Evolutionary conservation across 2,113 vertebrate species (phyloP).

Genomic region (Illadopsis cleaveri): DNA sequence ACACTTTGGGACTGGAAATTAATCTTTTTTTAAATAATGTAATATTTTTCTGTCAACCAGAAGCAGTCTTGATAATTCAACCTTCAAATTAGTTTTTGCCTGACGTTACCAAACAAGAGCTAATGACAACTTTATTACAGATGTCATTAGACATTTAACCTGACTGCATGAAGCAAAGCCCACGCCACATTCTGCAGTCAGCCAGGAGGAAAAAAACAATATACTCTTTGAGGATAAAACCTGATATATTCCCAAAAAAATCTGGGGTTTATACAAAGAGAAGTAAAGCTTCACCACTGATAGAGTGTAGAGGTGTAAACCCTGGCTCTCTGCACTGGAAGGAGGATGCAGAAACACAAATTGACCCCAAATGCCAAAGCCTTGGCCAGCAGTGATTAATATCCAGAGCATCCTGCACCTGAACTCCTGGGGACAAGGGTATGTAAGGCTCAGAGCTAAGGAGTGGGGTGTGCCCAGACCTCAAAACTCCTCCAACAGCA

Average conservation of each 20-base stretch:
- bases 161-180: not conserved
- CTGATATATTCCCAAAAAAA: not conserved
- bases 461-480: rapidly evolving
- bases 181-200: not conserved
- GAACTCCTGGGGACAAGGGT: not conserved
- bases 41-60: not conserved
- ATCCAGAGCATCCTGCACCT: not conserved
- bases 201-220: not conserved
- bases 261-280: not conserved
- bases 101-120: slow-evolving; percentile 12
- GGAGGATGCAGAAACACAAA: not conserved
- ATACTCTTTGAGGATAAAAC: not conserved
- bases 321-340: not conserved
- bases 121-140: slow-evolving; percentile 49
- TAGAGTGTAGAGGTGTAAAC: not conserved
- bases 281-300: not conserved
- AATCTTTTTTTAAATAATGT: not conserved
- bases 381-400: not conserved
- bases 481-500: not conserved
- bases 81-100: slow-evolving; percentile 52
- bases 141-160: slow-evolving; percentile 47
- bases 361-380: not conserved
- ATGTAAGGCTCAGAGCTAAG: not conserved
- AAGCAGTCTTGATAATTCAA: slow-evolving; percentile 42
- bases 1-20: not conserved